A percentile compares a stretch with the other conserved stretches of the same genome.
These are phyloP conservation scores for Chirona hameri DNA, from an alignment of 2,888 invertebrate species.

Conservation along the genomic window DNA sequence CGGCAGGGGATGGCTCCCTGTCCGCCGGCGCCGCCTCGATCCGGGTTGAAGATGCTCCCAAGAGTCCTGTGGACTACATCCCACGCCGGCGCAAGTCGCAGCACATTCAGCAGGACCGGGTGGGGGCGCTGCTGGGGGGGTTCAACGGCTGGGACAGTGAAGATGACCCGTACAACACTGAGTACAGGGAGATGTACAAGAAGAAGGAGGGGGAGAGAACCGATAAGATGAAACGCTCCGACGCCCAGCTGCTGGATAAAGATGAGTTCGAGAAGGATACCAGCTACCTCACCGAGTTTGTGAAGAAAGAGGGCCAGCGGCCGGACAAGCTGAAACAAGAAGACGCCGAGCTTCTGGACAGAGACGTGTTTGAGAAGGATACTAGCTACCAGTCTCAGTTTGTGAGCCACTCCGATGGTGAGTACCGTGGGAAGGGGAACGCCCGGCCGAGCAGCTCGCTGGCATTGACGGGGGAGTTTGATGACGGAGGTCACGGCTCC, in stretches of 20 bases:
- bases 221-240: background rate
- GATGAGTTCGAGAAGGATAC: constrained; percentile 7
- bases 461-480: background rate
- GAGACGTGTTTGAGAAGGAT: background rate
- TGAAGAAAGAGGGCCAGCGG: background rate
- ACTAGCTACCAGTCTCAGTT: constrained; percentile 5
- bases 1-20: background rate
- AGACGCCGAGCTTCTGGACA: background rate
- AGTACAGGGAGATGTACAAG: background rate
- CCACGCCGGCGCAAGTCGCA: background rate
- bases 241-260: background rate
- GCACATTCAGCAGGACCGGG: background rate
- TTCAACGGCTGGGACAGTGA: background rate
- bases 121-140: background rate
- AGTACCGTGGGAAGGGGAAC: background rate
- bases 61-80: background rate
- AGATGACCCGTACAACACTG: constrained; percentile 10
- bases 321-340: background rate
- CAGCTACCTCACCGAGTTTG: background rate
- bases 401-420: background rate
- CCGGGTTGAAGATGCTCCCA: background rate
- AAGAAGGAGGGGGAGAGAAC: background rate
- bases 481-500: background rate
- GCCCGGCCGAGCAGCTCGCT: background rate
- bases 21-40: background rate